Conservation (phyloP, 2,797 vertebrate genomes). For the Gymnopithys bicolor region DNA sequence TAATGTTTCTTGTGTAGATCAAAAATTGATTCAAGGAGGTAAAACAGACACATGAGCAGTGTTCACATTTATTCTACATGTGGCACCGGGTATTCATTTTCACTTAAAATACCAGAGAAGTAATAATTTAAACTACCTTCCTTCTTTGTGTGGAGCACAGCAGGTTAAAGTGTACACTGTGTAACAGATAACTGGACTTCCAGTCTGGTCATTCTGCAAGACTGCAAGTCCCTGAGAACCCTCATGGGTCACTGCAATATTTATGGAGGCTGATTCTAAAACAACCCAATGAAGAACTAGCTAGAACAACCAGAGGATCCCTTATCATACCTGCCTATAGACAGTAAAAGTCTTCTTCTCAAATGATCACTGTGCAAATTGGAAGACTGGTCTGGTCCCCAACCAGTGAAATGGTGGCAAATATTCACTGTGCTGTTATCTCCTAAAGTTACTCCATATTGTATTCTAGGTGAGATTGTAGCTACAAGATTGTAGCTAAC, state of each 20-base stretch:
- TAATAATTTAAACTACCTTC: background rate
- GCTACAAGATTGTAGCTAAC: too few species aligned
- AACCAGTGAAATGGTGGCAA: rapidly evolving
- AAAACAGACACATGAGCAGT: background rate
- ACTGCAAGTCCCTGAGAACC: background rate
- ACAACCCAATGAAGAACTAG: background rate
- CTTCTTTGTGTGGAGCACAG: background rate
- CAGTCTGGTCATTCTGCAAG: background rate
- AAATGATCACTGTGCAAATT: background rate
- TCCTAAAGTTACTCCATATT: rapidly evolving
- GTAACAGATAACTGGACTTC: background rate
- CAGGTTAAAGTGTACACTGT: rapidly evolving
- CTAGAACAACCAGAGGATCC: background rate
- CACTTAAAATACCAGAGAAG: background rate
- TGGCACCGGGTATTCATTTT: background rate
- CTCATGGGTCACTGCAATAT: background rate
- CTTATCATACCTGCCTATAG: rapidly evolving
- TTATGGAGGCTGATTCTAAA: background rate
- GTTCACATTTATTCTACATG: background rate
- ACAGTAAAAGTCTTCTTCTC: background rate
- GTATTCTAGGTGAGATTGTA: background rate
- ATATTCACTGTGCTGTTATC: rapidly evolving
- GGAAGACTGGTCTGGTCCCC: background rate
- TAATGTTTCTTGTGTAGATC: background rate
- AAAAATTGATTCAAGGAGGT: background rate